Evolutionary conservation across 2,797 vertebrate genomes (phyloP).

Genomic region (Macrochelys suwanniensis): DNA sequence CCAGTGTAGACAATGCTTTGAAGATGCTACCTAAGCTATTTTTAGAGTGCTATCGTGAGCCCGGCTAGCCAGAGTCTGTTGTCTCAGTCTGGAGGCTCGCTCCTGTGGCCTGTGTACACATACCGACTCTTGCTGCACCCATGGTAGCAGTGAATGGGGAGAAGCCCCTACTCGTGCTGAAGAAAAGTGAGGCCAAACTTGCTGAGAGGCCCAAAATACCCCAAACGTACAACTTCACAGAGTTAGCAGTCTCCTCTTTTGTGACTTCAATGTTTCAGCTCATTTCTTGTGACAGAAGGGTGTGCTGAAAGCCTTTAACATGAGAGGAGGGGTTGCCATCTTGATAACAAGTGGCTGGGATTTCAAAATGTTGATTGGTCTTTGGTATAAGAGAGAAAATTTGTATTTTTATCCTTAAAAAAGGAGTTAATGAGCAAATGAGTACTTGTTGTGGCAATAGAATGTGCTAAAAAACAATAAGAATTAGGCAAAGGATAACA

Average conservation of each 20-base stretch:
- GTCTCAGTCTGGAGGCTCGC: background rate
- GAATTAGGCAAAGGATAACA: background rate
- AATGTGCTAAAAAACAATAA: conserved; percentile 8
- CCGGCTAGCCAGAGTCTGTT: background rate
- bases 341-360: background rate
- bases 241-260: no score
- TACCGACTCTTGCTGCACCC: background rate
- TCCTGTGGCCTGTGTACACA: background rate
- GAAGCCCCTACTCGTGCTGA: background rate
- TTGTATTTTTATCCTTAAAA: background rate
- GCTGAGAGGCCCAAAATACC: background rate
- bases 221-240: background rate
- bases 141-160: background rate
- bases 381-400: conserved; percentile 9
- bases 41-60: background rate
- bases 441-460: background rate
- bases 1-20: background rate
- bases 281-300: background rate
- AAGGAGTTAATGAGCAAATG: background rate
- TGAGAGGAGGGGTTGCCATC: background rate
- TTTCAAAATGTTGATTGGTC: background rate
- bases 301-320: background rate
- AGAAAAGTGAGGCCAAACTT: background rate
- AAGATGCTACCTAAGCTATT: background rate
- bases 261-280: background rate